Evolutionary conservation across 2,797 vertebrate genomes (phyloP).

Genomic region (Agapornis canus): DNA sequence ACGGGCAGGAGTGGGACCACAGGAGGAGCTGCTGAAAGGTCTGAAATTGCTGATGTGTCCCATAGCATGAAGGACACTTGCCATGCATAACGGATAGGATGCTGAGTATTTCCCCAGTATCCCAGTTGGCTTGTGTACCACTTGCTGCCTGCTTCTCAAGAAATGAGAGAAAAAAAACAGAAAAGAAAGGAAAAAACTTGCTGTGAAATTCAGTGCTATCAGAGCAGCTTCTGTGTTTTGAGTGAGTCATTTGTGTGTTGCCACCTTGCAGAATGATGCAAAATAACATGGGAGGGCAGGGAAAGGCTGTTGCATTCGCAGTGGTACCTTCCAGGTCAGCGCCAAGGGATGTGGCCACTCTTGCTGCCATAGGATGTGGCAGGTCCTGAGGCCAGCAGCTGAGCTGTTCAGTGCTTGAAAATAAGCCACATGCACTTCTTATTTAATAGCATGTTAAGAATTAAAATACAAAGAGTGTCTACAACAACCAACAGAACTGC

Average conservation of each 20-base stretch:
- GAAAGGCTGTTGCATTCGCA: background rate
- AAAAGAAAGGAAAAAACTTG: background rate
- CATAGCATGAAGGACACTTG: conserved; percentile 31
- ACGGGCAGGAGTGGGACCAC: conserved; percentile 20
- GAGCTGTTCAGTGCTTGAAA: background rate
- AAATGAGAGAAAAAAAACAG: background rate
- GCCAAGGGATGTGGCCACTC: background rate
- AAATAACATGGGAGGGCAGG: background rate
- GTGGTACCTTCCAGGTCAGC: background rate
- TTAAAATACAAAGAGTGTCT: background rate
- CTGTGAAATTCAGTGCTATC: background rate
- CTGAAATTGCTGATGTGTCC: conserved; percentile 34
- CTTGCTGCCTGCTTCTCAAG: conserved; percentile 13
- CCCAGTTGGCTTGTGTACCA: background rate
- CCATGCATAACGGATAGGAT: conserved; percentile 22
- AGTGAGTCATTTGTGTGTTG: background rate
- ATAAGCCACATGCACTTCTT: background rate
- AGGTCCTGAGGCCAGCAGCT: background rate
- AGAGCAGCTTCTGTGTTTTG: background rate
- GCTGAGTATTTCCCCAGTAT: conserved; percentile 25
- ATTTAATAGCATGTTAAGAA: background rate
- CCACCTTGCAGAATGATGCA: background rate
- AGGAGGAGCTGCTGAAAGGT: conserved; percentile 62
- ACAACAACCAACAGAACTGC: background rate
- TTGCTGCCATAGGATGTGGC: rapidly evolving